Conservation (phyloP, 2,888 invertebrate genomes). For the Nemotelus pantherinus region DNA sequence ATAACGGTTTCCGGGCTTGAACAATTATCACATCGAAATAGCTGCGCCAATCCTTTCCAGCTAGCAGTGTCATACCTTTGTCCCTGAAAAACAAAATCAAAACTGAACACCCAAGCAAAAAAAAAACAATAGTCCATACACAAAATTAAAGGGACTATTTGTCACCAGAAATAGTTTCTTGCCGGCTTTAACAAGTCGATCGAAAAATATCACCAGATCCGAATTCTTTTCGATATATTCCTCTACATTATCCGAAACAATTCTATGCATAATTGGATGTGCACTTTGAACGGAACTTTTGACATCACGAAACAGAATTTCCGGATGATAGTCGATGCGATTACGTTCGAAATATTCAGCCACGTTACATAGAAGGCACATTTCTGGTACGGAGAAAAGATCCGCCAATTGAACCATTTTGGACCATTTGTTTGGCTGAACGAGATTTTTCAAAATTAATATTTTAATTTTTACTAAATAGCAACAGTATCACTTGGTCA, state of each 20-base stretch:
- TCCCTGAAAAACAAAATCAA: constrained; percentile 69
- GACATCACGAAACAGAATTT: constrained; percentile 93
- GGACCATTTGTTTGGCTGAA: constrained; percentile 58
- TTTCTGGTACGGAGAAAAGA: constrained; percentile 96
- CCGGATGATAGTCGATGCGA: constrained; percentile 93
- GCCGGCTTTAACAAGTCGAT: constrained; percentile 75
- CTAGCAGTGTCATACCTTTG: constrained; percentile 89
- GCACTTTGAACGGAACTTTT: constrained; percentile 89
- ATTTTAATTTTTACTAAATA: too few relatives aligned
- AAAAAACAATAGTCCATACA: constrained; percentile 70
- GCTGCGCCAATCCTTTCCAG: constrained; percentile 88
- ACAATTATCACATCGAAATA: constrained; percentile 95
- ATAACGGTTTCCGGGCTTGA: constrained; percentile 94
- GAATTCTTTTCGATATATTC: constrained; percentile 83
- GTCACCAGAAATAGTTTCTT: constrained; percentile 96
- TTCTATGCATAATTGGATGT: constrained; percentile 89
- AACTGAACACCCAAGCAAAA: neutral
- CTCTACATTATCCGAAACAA: constrained; percentile 82
- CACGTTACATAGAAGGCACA: constrained; percentile 91
- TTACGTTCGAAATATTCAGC: constrained; percentile 91
- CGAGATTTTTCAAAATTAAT: too few relatives aligned
- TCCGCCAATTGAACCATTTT: constrained; percentile 96
- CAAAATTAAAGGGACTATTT: constrained; percentile 95
- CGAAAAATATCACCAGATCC: constrained; percentile 78
- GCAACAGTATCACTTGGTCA: constrained; percentile 55